phyloP scores from a whole-genome alignment of 1,140 invertebrate genomes.

The Cotesia glomerata region DNA sequence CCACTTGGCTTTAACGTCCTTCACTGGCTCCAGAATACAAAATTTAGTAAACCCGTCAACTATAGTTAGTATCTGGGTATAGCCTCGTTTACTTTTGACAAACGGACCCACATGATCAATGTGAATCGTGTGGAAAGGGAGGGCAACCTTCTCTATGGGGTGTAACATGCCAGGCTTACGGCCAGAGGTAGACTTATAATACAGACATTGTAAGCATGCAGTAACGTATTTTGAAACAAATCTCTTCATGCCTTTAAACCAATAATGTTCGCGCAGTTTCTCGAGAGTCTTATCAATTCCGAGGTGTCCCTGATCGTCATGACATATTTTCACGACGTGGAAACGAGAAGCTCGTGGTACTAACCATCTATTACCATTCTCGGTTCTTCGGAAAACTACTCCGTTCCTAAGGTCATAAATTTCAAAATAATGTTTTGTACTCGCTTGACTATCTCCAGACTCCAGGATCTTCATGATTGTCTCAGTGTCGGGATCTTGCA shows the following conservation, averaged over 20 bases:
- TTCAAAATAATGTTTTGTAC: conserved; percentile 27
- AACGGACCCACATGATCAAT: conserved; percentile 45
- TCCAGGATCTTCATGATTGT: conserved; percentile 26
- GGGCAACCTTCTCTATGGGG: conserved; percentile 39
- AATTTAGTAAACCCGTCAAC: conserved; percentile 48
- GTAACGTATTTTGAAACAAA: conserved; percentile 36
- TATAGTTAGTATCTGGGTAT: conserved; percentile 37
- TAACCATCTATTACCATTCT: conserved; percentile 37
- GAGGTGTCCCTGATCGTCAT: conserved; percentile 47
- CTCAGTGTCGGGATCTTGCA: conserved; percentile 22
- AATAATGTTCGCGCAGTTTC: conserved; percentile 39
- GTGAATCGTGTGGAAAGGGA: conserved; percentile 49
- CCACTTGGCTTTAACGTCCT: conserved; percentile 32
- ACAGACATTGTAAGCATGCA: conserved; percentile 32
- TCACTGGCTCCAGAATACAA: conserved; percentile 41
- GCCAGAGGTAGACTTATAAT: conserved; percentile 28
- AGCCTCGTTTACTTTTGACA: conserved; percentile 26
- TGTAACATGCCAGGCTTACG: conserved; percentile 33
- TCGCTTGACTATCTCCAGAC: conserved; percentile 4
- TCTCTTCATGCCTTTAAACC: conserved; percentile 39
- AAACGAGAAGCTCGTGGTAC: conserved; percentile 40
- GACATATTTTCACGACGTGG: conserved; percentile 43
- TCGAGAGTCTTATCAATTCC: conserved; percentile 39
- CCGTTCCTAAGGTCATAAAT: conserved; percentile 25
- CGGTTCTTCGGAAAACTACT: conserved; percentile 37